phyloP scores from a whole-genome alignment of 2,797 vertebrate genomes.

The Nasua narica region DNA sequence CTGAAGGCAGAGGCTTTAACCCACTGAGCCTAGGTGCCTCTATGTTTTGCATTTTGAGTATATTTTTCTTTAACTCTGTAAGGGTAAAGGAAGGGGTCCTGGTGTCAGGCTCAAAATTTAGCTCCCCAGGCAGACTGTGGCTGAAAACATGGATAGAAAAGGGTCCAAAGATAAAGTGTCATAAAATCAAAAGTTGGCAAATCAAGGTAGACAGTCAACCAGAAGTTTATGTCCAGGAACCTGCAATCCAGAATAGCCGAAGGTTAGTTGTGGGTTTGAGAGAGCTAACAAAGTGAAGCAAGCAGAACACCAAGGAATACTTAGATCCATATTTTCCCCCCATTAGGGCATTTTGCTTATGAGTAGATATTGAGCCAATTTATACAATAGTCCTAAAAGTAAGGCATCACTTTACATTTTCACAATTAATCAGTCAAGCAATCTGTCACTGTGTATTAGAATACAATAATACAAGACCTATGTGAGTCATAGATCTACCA shows the following conservation, averaged over 20 bases:
- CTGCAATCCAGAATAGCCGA: neutral
- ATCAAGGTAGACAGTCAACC: neutral
- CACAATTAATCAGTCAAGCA: neutral
- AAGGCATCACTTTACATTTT: neutral
- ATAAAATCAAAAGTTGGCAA: neutral
- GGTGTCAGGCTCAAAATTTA: neutral
- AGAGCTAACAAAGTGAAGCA: neutral
- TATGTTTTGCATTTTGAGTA: neutral
- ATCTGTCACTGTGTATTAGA: neutral
- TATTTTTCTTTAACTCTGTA: neutral
- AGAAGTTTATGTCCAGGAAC: neutral
- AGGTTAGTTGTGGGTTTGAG: neutral
- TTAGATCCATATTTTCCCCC: neutral
- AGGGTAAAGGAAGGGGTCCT: neutral
- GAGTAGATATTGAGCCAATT: neutral
- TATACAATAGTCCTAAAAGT: neutral
- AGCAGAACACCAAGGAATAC: neutral
- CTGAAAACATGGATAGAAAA: neutral
- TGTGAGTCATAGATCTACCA: neutral
- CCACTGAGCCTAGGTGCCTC: too few relatives aligned
- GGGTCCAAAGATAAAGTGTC: neutral
- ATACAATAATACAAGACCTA: neutral
- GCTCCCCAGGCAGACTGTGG: neutral
- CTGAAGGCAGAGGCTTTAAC: too few relatives aligned
- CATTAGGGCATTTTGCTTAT: neutral